Evolutionary conservation across 2,113 vertebrate genomes (phyloP).

Genomic region (Australoheros scitulus): DNA sequence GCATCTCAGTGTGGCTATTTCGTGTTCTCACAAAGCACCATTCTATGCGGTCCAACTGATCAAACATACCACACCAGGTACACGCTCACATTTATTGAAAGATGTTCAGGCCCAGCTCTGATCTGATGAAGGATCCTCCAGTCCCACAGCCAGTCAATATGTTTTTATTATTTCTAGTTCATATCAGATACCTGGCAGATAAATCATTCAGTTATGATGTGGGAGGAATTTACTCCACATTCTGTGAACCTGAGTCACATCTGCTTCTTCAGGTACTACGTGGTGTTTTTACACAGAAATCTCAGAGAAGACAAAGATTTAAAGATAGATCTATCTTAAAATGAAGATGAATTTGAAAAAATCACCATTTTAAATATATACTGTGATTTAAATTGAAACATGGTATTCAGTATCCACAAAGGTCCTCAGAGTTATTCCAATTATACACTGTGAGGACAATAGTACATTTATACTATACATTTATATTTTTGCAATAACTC

Average conservation of each 20-base stretch:
- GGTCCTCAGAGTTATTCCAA: neutral
- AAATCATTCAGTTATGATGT: slow-evolving; percentile 13
- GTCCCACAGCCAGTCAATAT: slow-evolving; percentile 2
- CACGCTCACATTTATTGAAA: slow-evolving; percentile 33
- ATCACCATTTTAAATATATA: neutral
- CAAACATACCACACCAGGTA: neutral
- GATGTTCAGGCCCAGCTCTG: slow-evolving; percentile 1
- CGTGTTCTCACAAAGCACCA: neutral
- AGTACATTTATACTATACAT: too few relatives aligned
- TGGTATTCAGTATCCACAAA: neutral
- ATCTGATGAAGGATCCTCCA: slow-evolving; percentile 31
- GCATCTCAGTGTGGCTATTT: neutral
- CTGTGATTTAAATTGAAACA: neutral
- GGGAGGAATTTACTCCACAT: neutral
- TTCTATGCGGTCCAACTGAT: slow-evolving; percentile 9
- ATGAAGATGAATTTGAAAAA: neutral
- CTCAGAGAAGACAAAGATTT: neutral
- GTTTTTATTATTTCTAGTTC: slow-evolving; percentile 38
- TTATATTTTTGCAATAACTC: neutral
- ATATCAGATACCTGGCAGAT: slow-evolving; percentile 22
- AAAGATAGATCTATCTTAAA: neutral
- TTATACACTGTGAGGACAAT: too few relatives aligned
- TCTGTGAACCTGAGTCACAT: neutral
- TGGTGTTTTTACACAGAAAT: neutral
- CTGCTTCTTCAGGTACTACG: neutral